A percentile compares a stretch with the other conserved stretches of the same genome.
These are phyloP conservation scores for Matsumyia berberina DNA, from an alignment of 2,888 invertebrate species.

Conservation along the genomic window DNA sequence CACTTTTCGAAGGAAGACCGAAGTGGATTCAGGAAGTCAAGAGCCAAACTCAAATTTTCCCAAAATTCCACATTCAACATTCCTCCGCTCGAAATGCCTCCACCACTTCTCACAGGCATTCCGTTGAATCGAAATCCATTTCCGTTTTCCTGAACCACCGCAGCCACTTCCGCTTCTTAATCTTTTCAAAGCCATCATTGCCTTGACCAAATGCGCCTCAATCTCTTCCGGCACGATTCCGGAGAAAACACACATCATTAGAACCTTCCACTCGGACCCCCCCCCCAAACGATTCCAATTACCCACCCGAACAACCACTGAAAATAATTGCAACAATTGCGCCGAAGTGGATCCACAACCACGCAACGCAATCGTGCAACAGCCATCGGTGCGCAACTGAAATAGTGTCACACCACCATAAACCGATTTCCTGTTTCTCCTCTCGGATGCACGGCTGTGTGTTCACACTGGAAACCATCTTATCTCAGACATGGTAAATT, in stretches of 20 bases:
- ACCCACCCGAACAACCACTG: slow-evolving; percentile 24
- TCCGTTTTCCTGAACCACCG: neutral
- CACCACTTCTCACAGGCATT: neutral
- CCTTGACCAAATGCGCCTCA: slow-evolving; percentile 13
- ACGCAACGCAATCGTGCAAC: slow-evolving; percentile 36
- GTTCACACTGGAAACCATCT: slow-evolving; percentile 35
- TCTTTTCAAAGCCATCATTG: slow-evolving; percentile 1
- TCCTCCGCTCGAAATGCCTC: too few relatives aligned
- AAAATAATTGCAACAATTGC: slow-evolving; percentile 47
- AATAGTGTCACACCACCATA: slow-evolving; percentile 65
- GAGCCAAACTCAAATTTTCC: too few relatives aligned
- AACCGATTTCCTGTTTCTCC: slow-evolving; percentile 57
- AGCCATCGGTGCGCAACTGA: slow-evolving; percentile 58
- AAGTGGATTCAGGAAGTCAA: too few relatives aligned
- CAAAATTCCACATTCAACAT: neutral
- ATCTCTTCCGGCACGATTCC: neutral
- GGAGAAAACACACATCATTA: neutral
- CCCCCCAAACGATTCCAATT: slow-evolving; percentile 18
- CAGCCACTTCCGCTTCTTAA: slow-evolving; percentile 20
- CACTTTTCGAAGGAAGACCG: too few relatives aligned
- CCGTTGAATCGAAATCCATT: neutral
- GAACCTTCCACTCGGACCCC: slow-evolving; percentile 1
- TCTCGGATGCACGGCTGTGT: neutral
- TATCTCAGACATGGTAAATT: slow-evolving; percentile 43
- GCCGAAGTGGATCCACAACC: slow-evolving; percentile 20